Conservation (phyloP, 1,140 invertebrate species). For the Akabosia matsudoensis region DNA sequence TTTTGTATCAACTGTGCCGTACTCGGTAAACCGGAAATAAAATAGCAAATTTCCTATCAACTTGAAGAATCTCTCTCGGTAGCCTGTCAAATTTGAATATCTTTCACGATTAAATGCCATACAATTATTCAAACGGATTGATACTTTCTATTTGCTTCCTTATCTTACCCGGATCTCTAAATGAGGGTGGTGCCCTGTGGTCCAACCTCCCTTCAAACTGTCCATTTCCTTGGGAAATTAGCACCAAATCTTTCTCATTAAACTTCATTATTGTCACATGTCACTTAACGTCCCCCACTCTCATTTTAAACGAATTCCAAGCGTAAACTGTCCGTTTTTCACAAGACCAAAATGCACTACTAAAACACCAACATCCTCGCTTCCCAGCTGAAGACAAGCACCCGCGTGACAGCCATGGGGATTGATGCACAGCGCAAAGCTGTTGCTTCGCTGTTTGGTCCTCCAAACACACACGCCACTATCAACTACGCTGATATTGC, state of each 20-base stretch:
- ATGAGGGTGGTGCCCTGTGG: conserved; percentile 55
- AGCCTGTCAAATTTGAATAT: conserved; percentile 53
- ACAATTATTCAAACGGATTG: conserved; percentile 6
- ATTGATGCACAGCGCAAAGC: too few relatives aligned
- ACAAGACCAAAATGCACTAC: too few relatives aligned
- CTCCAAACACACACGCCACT: too few relatives aligned
- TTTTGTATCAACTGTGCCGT: conserved; percentile 62
- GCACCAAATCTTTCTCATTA: conserved; percentile 62
- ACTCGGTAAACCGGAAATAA: conserved; percentile 68
- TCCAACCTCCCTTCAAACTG: conserved; percentile 65
- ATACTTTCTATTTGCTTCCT: neutral
- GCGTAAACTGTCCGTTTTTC: too few relatives aligned
- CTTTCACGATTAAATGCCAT: neutral
- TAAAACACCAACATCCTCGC: too few relatives aligned
- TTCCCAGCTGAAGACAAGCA: too few relatives aligned
- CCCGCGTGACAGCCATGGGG: too few relatives aligned
- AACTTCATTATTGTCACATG: conserved; percentile 68
- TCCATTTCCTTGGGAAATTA: conserved; percentile 58
- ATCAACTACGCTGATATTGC: too few relatives aligned
- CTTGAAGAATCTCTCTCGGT: conserved; percentile 70
- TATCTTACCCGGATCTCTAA: conserved; percentile 48
- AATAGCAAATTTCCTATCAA: conserved; percentile 67
- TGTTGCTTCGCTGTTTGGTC: too few relatives aligned
- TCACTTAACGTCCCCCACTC: too few relatives aligned
- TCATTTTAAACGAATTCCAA: too few relatives aligned